A percentile compares a stretch with the other conserved stretches of the same genome.
phyloP scores from a whole-genome alignment of 2,888 invertebrate species.

The Cremastinae sp. region DNA sequence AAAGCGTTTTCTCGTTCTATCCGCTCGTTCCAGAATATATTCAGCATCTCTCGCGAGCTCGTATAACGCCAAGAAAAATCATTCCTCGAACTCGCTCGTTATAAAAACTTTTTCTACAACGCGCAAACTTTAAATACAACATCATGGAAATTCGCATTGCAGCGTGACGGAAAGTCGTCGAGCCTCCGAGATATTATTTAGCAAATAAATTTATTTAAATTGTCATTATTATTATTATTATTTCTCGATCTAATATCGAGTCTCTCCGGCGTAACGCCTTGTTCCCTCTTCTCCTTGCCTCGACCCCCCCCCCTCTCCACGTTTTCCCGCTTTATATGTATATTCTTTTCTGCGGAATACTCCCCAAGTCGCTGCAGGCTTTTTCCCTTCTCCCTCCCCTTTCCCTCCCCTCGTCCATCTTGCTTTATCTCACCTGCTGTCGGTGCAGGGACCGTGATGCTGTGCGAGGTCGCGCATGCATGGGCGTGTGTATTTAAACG shows the following conservation, averaged over 20 bases:
- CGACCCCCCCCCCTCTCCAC: background rate
- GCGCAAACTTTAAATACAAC: too few relatives aligned
- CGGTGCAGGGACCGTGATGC: slow-evolving; percentile 34
- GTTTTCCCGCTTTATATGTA: background rate
- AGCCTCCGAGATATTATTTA: background rate
- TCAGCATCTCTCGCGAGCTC: background rate
- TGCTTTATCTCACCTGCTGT: slow-evolving; percentile 55
- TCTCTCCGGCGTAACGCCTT: slow-evolving; percentile 15
- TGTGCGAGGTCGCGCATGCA: slow-evolving; percentile 41
- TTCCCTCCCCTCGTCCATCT: slow-evolving; percentile 34
- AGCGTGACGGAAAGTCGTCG: too few relatives aligned
- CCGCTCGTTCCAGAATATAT: too few relatives aligned
- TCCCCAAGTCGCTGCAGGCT: slow-evolving; percentile 44
- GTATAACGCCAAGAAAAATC: background rate
- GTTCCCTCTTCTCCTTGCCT: slow-evolving; percentile 1
- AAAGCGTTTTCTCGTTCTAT: slow-evolving; percentile 15
- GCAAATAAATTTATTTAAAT: background rate
- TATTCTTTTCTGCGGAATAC: slow-evolving; percentile 5
- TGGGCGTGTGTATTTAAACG: slow-evolving; percentile 66
- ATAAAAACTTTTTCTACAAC: too few relatives aligned
- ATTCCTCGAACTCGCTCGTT: too few relatives aligned
- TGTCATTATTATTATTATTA: background rate
- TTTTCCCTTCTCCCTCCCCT: slow-evolving; percentile 12
- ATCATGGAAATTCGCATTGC: too few relatives aligned
- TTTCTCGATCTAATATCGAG: background rate